Conservation (phyloP, 2,797 vertebrate species). For the Ceryle rudis region DNA sequence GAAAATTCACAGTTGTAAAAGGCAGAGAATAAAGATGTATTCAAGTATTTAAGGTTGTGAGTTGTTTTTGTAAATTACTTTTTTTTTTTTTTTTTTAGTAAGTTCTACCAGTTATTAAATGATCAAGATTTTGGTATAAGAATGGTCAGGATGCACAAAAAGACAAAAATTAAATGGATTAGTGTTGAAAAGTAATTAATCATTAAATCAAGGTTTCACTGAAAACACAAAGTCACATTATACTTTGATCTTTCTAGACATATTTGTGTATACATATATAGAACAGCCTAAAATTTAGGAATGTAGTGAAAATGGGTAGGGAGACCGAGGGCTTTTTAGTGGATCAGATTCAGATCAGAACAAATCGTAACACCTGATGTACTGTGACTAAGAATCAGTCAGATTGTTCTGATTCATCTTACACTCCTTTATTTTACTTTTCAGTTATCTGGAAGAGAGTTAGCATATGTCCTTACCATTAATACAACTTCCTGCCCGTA, state of each 20-base stretch:
- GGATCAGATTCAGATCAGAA: conserved; percentile 52
- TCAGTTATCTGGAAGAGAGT: not conserved
- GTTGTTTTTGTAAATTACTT: not conserved
- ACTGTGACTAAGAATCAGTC: conserved; percentile 60
- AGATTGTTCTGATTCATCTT: conserved; percentile 28
- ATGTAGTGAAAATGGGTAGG: not conserved
- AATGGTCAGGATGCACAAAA: not conserved
- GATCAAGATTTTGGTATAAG: not conserved
- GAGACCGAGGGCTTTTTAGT: conserved; percentile 16
- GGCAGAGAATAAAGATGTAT: not conserved
- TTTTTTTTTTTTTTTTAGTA: not conserved
- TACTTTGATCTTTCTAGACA: not conserved
- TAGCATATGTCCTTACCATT: conserved; percentile 2
- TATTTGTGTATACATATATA: not conserved
- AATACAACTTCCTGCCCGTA: conserved; percentile 22
- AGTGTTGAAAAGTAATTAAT: not conserved
- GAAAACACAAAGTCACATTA: not conserved
- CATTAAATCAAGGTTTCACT: not conserved
- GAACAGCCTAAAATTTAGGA: not conserved
- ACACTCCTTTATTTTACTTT: conserved; percentile 44
- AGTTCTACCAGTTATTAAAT: not conserved
- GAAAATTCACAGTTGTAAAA: not conserved
- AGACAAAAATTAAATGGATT: not conserved
- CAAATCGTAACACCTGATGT: conserved; percentile 58
- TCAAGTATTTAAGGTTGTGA: not conserved